A percentile compares a stretch with the other conserved stretches of the same genome.
Evolutionary conservation across 2,797 vertebrate species (phyloP).

Genomic region (Catamblyrhynchus diadema): DNA sequence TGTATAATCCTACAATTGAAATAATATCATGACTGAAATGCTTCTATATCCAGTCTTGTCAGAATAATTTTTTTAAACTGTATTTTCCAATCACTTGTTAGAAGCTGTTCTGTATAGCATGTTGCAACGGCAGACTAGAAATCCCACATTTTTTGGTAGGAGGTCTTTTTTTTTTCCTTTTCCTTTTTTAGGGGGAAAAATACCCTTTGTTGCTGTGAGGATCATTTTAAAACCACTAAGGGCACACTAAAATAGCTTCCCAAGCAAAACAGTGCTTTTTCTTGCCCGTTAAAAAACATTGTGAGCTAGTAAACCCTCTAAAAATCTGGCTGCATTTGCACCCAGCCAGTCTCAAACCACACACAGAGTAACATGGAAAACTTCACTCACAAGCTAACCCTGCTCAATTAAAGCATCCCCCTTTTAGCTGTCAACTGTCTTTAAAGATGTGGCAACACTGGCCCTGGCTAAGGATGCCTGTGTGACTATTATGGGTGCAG

Average conservation of each 20-base stretch:
- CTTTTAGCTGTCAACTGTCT: slow-evolving; percentile 40
- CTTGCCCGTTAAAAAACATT: background rate
- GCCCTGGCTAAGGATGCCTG: slow-evolving; percentile 16
- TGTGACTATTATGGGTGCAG: slow-evolving; percentile 27
- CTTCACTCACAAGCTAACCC: slow-evolving; percentile 27
- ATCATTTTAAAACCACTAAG: slow-evolving; percentile 49
- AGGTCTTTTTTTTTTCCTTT: background rate
- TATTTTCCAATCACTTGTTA: background rate
- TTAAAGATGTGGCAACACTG: slow-evolving; percentile 49
- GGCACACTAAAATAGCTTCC: slow-evolving; percentile 53
- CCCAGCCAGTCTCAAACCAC: slow-evolving; percentile 47
- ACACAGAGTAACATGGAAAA: slow-evolving; percentile 51
- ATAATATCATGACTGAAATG: background rate
- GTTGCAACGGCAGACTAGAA: background rate
- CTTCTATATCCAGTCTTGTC: background rate
- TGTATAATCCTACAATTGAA: background rate
- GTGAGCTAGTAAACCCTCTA: slow-evolving; percentile 34
- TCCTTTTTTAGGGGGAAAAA: background rate
- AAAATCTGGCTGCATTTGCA: slow-evolving; percentile 18
- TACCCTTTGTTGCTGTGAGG: slow-evolving; percentile 1
- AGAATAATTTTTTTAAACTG: background rate
- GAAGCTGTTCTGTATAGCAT: background rate
- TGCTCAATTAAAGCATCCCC: slow-evolving; percentile 40
- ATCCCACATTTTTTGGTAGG: background rate
- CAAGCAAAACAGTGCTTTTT: slow-evolving; percentile 46